A percentile compares a stretch with the other conserved stretches of the same genome.
These are phyloP conservation scores for Lycophotia porphyrea DNA, from an alignment of 2,888 invertebrate genomes.

Conservation along the genomic window DNA sequence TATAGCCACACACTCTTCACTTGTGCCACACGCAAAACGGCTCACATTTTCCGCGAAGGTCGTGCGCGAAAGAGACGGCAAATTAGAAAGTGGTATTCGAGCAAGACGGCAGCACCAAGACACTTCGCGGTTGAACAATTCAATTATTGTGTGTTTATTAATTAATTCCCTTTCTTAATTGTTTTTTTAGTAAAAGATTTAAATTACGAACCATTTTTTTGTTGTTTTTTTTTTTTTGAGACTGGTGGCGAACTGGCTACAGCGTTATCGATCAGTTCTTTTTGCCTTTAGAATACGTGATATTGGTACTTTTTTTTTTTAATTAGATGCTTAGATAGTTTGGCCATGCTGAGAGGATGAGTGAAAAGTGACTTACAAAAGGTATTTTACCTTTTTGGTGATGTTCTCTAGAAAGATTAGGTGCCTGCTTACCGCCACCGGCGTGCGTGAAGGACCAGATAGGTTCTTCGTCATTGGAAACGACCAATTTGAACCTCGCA, in stretches of 20 bases:
- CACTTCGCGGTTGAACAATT: constrained; percentile 55
- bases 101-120: constrained; percentile 60
- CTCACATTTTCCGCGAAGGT: constrained; percentile 72
- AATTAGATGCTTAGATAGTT: too few species aligned
- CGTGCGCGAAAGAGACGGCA: constrained; percentile 66
- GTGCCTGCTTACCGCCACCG: too few species aligned
- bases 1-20: constrained; percentile 37
- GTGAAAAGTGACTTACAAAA: too few species aligned
- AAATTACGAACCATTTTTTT: background rate
- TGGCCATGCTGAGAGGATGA: too few species aligned
- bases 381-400: too few species aligned
- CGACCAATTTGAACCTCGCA: too few species aligned
- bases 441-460: too few species aligned
- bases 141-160: constrained; percentile 57
- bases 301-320: too few species aligned
- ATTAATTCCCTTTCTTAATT: constrained; percentile 57
- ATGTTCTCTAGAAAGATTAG: too few species aligned
- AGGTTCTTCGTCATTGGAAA: too few species aligned
- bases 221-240: background rate
- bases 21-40: constrained; percentile 65
- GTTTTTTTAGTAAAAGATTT: constrained; percentile 4
- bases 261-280: background rate
- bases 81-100: constrained; percentile 74
- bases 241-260: background rate
- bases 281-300: background rate